phyloP scores from a whole-genome alignment of 2,888 invertebrate genomes.

The Papilio protenor region DNA sequence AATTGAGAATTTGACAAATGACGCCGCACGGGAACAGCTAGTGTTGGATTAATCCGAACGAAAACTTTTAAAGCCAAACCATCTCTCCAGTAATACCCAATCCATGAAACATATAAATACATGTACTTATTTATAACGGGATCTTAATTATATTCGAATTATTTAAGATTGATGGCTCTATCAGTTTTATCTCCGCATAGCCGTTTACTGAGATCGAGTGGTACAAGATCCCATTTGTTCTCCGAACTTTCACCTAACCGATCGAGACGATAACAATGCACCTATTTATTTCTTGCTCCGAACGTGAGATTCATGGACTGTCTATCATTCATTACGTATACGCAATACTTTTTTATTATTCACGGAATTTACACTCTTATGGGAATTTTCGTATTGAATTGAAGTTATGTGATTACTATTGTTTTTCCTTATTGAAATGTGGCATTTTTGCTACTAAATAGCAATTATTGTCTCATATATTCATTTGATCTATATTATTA shows the following conservation, averaged over 20 bases:
- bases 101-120: no score
- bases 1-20: no score
- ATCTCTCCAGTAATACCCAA: no score
- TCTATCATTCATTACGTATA: slow-evolving; percentile 54
- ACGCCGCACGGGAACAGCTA: no score
- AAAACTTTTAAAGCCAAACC: no score
- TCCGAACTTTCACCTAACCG: slow-evolving; percentile 78
- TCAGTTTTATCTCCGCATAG: slow-evolving; percentile 42
- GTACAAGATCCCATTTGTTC: slow-evolving; percentile 48
- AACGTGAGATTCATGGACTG: slow-evolving; percentile 65
- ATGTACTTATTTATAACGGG: background rate
- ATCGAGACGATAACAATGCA: slow-evolving; percentile 62
- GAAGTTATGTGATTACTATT: slow-evolving; percentile 37
- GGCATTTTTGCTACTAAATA: background rate
- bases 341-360: slow-evolving; percentile 47
- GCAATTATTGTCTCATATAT: background rate
- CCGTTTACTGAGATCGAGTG: slow-evolving; percentile 51
- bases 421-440: background rate
- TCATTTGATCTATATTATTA: background rate
- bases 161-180: slow-evolving; percentile 23
- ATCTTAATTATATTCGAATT: slow-evolving; percentile 10
- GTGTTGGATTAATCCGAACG: no score
- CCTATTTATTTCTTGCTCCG: slow-evolving; percentile 53
- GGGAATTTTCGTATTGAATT: slow-evolving; percentile 52
- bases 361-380: slow-evolving; percentile 48